A percentile compares a stretch with the other conserved stretches of the same genome.
phyloP scores from a whole-genome alignment of 2,888 invertebrate species.

The Tolmerus cingulatus region DNA sequence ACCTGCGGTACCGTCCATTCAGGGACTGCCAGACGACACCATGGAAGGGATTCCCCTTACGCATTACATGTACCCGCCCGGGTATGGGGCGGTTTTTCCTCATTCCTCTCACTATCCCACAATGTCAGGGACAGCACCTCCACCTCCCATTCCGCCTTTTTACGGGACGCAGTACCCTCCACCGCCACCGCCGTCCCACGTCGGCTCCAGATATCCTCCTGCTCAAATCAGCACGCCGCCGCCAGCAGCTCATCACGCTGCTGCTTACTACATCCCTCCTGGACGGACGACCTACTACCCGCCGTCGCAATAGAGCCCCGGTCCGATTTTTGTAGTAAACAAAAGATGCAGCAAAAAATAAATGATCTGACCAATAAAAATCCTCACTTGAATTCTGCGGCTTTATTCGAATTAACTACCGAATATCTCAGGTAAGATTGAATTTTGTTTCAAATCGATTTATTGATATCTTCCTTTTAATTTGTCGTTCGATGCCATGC shows the following conservation, averaged over 20 bases:
- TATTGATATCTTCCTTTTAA: no score
- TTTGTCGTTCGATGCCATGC: no score
- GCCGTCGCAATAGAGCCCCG: constrained; percentile 45
- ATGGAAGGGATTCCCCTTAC: constrained; percentile 48
- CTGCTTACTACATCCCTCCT: constrained; percentile 37
- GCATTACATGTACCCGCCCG: constrained; percentile 62
- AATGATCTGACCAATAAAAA: background rate
- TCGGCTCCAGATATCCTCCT: background rate
- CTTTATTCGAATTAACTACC: background rate
- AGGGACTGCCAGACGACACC: constrained; percentile 36
- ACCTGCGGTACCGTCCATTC: background rate
- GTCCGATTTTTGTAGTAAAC: background rate
- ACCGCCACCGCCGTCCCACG: constrained; percentile 56
- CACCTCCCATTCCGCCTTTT: constrained; percentile 57
- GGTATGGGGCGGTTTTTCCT: constrained; percentile 63
- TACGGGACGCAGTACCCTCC: constrained; percentile 63
- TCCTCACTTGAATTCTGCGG: background rate
- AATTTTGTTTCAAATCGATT: background rate
- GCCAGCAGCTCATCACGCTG: constrained; percentile 36
- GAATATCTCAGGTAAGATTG: background rate
- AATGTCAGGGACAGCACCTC: constrained; percentile 53
- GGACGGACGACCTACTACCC: constrained; percentile 48
- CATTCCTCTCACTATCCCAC: constrained; percentile 53
- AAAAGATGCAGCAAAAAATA: background rate
- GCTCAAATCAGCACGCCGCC: constrained; percentile 28